Conservation (phyloP, 2,797 vertebrate genomes). For the Sciurus carolinensis region DNA sequence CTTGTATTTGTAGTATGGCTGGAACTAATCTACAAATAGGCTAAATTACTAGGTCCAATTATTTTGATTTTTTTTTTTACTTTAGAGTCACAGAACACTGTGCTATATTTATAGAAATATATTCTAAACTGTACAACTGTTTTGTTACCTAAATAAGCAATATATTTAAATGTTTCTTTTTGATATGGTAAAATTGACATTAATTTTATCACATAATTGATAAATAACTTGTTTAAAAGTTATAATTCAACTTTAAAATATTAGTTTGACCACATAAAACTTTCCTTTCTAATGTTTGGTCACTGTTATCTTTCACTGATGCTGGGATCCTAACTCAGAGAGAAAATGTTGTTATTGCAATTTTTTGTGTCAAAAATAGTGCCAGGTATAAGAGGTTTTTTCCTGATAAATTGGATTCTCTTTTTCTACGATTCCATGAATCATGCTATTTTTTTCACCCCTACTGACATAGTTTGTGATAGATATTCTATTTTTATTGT, state of each 20-base stretch:
- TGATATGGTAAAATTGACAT: not conserved
- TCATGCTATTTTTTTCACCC: conserved; percentile 63
- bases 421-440: conserved; percentile 35
- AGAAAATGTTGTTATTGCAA: conserved; percentile 65
- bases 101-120: not conserved
- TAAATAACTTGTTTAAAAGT: not conserved
- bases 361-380: conserved; percentile 69
- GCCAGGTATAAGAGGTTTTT: conserved; percentile 21
- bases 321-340: conserved; percentile 47
- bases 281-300: conserved; percentile 30
- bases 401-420: conserved; percentile 70
- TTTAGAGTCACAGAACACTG: not conserved
- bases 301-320: conserved; percentile 19
- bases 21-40: not conserved
- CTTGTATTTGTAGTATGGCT: not conserved
- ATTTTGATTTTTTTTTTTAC: not conserved
- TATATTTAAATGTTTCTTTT: not conserved
- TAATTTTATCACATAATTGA: not conserved
- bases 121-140: not conserved
- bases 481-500: conserved; percentile 77
- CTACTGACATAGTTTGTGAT: conserved; percentile 65
- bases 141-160: not conserved
- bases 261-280: not conserved
- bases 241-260: conserved; percentile 6
- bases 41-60: not conserved